Conservation (phyloP, 2,113 vertebrate species). For the Cinclus mexicanus region DNA sequence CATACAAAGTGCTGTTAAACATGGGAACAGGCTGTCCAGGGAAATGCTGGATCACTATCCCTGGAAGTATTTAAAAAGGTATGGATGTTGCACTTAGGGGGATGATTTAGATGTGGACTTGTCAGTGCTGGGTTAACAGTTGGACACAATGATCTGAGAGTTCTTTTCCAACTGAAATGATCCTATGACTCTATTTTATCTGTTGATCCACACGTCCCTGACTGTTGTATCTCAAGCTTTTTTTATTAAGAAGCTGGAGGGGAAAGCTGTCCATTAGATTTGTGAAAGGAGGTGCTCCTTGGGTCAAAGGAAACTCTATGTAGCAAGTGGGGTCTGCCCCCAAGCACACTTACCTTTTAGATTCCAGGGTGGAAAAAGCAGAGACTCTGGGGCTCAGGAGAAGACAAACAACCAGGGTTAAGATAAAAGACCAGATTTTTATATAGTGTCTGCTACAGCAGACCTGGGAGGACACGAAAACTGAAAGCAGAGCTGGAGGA, state of each 20-base stretch:
- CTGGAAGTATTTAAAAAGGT: neutral
- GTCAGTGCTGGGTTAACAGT: neutral
- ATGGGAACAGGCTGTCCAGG: neutral
- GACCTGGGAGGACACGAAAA: neutral
- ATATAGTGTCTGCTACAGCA: neutral
- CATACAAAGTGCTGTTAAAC: fast-evolving
- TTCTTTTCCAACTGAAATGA: neutral
- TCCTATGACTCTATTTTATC: neutral
- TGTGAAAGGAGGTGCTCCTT: neutral
- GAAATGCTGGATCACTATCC: neutral
- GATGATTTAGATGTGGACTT: neutral
- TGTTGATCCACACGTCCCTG: neutral
- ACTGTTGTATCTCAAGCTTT: neutral
- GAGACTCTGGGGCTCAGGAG: neutral
- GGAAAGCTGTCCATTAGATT: neutral
- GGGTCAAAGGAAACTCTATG: neutral
- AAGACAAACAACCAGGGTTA: neutral
- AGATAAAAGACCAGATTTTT: neutral
- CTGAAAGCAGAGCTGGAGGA: neutral
- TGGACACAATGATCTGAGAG: neutral
- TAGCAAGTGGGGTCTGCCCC: neutral
- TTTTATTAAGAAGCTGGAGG: neutral
- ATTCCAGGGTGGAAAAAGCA: neutral
- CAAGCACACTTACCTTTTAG: neutral
- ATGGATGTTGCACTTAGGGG: neutral